phyloP scores from a whole-genome alignment of 2,797 vertebrate species.

The Mus caroli region DNA sequence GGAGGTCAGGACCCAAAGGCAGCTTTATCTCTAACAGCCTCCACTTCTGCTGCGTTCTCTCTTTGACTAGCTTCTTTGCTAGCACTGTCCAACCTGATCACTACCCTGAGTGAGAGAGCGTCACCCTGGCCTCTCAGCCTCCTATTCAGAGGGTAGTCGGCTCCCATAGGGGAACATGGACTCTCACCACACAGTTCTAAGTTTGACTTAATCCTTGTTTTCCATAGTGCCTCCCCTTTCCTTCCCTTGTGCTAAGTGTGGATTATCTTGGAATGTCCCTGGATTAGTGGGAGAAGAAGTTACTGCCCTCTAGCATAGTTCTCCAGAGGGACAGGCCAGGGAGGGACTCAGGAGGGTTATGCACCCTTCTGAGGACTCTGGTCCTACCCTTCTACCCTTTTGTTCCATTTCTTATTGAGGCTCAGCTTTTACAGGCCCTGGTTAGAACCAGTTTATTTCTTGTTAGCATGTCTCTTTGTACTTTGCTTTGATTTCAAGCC shows the following conservation, averaged over 20 bases:
- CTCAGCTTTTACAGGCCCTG: background rate
- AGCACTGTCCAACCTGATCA: background rate
- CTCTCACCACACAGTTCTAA: background rate
- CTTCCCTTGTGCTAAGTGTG: background rate
- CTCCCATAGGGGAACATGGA: background rate
- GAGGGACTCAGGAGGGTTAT: background rate
- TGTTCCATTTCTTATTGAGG: background rate
- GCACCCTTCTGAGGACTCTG: constrained; percentile 9
- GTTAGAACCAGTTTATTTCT: background rate
- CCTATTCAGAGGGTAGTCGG: background rate
- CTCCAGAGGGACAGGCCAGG: background rate
- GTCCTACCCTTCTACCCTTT: background rate
- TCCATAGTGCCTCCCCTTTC: background rate
- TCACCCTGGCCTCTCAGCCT: background rate
- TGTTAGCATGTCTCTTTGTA: background rate
- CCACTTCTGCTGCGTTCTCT: background rate
- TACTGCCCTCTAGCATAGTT: background rate
- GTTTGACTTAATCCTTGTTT: background rate
- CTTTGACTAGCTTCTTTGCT: background rate
- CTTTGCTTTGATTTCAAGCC: background rate
- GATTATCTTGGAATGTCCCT: background rate
- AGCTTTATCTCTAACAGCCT: background rate
- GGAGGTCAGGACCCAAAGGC: background rate
- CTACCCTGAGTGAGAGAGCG: background rate
- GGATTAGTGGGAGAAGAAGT: background rate